These are phyloP conservation scores for Hyppa rectilinea DNA, from an alignment of 2,888 invertebrate genomes.

Conservation along the genomic window DNA sequence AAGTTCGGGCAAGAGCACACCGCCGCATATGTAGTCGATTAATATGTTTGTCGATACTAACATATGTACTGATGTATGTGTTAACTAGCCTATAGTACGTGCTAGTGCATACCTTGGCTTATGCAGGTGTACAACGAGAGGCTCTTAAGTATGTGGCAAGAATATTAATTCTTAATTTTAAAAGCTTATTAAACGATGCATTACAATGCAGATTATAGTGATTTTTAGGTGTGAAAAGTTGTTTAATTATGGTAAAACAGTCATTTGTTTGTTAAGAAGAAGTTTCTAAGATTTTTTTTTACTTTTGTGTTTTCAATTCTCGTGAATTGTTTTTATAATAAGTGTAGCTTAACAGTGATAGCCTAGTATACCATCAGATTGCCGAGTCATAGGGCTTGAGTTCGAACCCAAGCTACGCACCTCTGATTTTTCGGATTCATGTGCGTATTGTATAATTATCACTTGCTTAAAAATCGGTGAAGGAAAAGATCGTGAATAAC, in stretches of 20 bases:
- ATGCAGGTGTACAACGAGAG: conserved; percentile 76
- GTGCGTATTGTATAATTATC: too few relatives aligned
- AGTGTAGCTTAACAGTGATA: too few relatives aligned
- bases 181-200: conserved; percentile 64
- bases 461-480: too few relatives aligned
- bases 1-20: conserved; percentile 61
- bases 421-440: too few relatives aligned
- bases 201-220: conserved; percentile 17
- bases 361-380: too few relatives aligned
- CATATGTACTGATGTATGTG: conserved; percentile 81
- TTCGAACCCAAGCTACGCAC: too few relatives aligned
- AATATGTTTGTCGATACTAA: conserved; percentile 81
- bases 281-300: background rate
- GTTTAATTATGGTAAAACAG: background rate
- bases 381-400: too few relatives aligned
- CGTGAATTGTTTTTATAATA: background rate
- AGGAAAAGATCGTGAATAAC: too few relatives aligned
- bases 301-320: background rate
- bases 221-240: conserved; percentile 25
- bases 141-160: conserved; percentile 66
- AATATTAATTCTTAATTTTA: conserved; percentile 59
- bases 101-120: conserved; percentile 68
- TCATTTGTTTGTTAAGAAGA: conserved; percentile 1
- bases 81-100: conserved; percentile 79
- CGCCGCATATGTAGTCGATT: conserved; percentile 67